phyloP scores from a whole-genome alignment of 2,797 vertebrate genomes.

The Clarias laeviceps region DNA sequence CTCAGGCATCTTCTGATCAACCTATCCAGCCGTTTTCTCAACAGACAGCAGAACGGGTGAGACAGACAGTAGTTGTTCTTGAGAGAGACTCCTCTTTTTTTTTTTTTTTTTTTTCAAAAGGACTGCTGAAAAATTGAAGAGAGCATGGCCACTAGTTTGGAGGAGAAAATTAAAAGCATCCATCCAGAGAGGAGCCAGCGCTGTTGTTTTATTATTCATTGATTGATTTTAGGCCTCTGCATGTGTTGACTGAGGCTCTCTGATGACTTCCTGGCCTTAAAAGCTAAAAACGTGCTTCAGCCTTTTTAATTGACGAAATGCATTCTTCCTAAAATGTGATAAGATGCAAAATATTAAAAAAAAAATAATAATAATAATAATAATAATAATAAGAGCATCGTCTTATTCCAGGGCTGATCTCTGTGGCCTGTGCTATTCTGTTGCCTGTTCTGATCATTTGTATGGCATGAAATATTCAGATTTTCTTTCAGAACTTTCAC shows the following conservation, averaged over 20 bases:
- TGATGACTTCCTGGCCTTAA: slow-evolving; percentile 44
- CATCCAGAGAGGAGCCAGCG: slow-evolving; percentile 50
- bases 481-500: neutral
- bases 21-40: slow-evolving; percentile 54
- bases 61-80: slow-evolving; percentile 56
- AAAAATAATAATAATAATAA: neutral
- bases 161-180: slow-evolving; percentile 65
- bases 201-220: slow-evolving; percentile 73
- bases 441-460: slow-evolving; percentile 60
- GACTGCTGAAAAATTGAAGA: slow-evolving; percentile 59
- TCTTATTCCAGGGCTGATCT: slow-evolving; percentile 30
- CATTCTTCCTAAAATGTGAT: slow-evolving; percentile 57
- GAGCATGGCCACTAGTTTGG: slow-evolving; percentile 42
- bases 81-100: slow-evolving; percentile 45
- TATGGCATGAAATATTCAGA: slow-evolving; percentile 28
- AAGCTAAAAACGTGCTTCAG: slow-evolving; percentile 38
- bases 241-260: slow-evolving; percentile 47
- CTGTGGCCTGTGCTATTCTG: slow-evolving; percentile 17
- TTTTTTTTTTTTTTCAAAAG: slow-evolving; percentile 37
- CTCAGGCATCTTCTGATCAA: slow-evolving; percentile 58
- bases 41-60: slow-evolving; percentile 48
- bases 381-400: slow-evolving; percentile 36
- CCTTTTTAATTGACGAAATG: slow-evolving; percentile 51
- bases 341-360: slow-evolving; percentile 46
- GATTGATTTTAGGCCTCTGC: slow-evolving; percentile 60